Conservation (phyloP, 2,888 invertebrate genomes). For the Agapostemon virescens region DNA sequence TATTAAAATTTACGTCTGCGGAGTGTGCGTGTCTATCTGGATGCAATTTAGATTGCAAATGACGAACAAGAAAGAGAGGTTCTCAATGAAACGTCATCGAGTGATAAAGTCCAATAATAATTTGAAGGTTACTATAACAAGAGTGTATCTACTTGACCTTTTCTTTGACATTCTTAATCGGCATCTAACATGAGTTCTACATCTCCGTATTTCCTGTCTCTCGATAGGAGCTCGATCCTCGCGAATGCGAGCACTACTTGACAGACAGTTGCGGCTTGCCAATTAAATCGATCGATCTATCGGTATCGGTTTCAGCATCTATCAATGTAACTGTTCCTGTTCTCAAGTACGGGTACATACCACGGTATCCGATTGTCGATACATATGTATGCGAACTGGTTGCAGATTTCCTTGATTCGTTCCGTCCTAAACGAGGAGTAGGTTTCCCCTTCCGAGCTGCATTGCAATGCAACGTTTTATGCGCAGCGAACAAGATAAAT, state of each 20-base stretch:
- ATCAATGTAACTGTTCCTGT: not conserved
- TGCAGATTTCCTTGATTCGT: not conserved
- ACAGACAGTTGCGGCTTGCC: conserved; percentile 18
- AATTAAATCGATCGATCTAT: conserved; percentile 44
- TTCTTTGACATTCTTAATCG: not conserved
- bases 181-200: conserved; percentile 16
- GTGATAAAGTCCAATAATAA: not conserved
- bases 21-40: not conserved
- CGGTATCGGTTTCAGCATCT: conserved; percentile 8
- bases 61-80: not conserved
- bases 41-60: not conserved
- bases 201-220: conserved; percentile 7
- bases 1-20: not conserved
- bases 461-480: not conserved
- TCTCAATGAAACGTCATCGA: not conserved
- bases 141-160: conserved; percentile 16
- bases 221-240: not conserved
- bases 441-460: not conserved
- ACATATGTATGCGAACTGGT: not conserved
- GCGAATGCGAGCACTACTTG: conserved; percentile 22
- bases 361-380: not conserved
- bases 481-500: not conserved
- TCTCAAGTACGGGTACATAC: conserved; percentile 1
- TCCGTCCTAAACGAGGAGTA: not conserved
- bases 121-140: conserved; percentile 4